Evolutionary conservation across 1,140 invertebrate species (phyloP).

Genomic region (Apocrypta bakeri): DNA sequence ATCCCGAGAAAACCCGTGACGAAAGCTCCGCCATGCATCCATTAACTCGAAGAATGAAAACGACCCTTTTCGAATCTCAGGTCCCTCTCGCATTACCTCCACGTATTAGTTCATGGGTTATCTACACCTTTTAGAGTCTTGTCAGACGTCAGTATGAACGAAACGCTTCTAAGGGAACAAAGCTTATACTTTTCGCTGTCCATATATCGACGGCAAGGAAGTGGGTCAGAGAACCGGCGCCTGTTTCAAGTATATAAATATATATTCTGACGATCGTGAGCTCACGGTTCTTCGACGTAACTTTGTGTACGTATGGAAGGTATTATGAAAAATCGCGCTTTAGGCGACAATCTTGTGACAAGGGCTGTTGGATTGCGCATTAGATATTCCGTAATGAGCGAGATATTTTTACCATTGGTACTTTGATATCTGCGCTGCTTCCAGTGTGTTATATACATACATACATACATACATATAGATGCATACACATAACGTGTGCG

Average conservation of each 20-base stretch:
- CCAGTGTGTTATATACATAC: too few relatives aligned
- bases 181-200: background rate
- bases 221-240: background rate
- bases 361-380: slow-evolving; percentile 50
- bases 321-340: background rate
- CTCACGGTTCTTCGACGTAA: background rate
- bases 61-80: slow-evolving; percentile 7
- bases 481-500: background rate
- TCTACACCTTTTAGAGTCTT: background rate
- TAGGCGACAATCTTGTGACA: slow-evolving; percentile 10
- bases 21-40: slow-evolving; percentile 10
- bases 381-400: slow-evolving; percentile 55
- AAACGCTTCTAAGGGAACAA: background rate
- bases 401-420: slow-evolving; percentile 52
- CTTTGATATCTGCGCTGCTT: too few relatives aligned
- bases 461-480: too few relatives aligned
- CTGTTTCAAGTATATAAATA: too few relatives aligned
- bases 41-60: slow-evolving; percentile 12
- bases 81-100: slow-evolving; percentile 19
- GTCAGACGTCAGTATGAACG: background rate
- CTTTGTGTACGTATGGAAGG: background rate
- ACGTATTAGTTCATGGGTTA: too few relatives aligned
- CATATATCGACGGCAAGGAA: background rate
- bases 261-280: background rate
- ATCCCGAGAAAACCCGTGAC: background rate